A percentile compares a stretch with the other conserved stretches of the same genome.
Evolutionary conservation across 1,140 invertebrate species (phyloP).

Genomic region (Drosophila elegans): DNA sequence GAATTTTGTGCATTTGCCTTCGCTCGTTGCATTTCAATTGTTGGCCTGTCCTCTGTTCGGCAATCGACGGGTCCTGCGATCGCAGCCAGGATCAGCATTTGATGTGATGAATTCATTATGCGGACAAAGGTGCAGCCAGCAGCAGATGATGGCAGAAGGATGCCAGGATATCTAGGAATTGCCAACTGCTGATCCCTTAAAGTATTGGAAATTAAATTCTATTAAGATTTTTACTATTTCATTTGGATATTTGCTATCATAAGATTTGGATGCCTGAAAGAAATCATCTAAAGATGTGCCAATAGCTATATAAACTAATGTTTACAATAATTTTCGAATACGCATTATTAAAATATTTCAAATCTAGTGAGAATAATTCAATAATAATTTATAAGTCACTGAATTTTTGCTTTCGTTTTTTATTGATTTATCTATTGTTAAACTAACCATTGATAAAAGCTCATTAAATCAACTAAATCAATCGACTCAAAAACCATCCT

Average conservation of each 20-base stretch:
- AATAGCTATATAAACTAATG: too few relatives aligned
- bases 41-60: constrained; percentile 35
- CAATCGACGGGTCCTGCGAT: constrained; percentile 44
- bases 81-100: constrained; percentile 50
- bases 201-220: background rate
- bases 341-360: too few relatives aligned
- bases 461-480: background rate
- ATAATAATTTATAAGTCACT: too few relatives aligned
- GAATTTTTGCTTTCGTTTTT: too few relatives aligned
- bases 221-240: background rate
- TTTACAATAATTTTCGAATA: too few relatives aligned
- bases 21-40: constrained; percentile 54
- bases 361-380: too few relatives aligned
- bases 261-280: too few relatives aligned
- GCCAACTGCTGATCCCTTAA: background rate
- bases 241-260: too few relatives aligned
- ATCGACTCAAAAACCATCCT: background rate
- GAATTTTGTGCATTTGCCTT: constrained; percentile 58
- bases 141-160: constrained; percentile 24
- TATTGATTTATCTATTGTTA: too few relatives aligned
- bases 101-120: constrained; percentile 66
- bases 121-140: constrained; percentile 17
- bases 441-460: too few relatives aligned
- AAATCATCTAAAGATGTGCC: too few relatives aligned
- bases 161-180: constrained; percentile 16